Base-by-base conservation (phyloP, 2,888 invertebrate species). In the Sinentomon sp. region DNA sequence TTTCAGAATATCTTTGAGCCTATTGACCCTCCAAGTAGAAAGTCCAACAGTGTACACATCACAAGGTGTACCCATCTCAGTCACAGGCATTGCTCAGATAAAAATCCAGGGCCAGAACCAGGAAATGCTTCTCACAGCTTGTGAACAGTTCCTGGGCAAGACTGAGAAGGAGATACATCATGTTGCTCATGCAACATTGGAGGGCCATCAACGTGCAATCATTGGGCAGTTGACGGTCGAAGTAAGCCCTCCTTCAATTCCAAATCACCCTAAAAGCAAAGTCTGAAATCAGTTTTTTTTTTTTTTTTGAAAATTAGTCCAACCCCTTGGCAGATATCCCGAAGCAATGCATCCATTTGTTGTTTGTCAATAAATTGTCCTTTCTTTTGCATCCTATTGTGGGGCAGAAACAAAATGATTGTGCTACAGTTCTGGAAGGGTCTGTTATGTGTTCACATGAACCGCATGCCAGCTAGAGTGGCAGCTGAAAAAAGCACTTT, bases 191-290 rank as follows among this genome's bases (percentile, higher is more conserved):
- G 82, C 82, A 22, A 87, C 85, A 24, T 56, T 85, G 17, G 85
- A 87, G 56, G 83, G 85, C 32, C 85, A 87, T 51, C 85, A 87
- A 54, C 63, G 85, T 41, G 85, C 85, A 42, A 85, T 85, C 40
- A 87, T 87, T 85, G 85, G 85, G 19, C 80, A 80, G 40, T 85
- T 85, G 85, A 85, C 83, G 2, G 83, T 87, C 4, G 85, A 85
- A 57, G 62, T 62, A 50, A 41, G 42, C 36, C 17, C n/a, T 6
- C 9, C n/a, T 9, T 38, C n/a, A 24, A 17, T 37, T 26, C 23
- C 28, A 12, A n/a, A n/a, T n/a, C n/a, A n/a, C n/a, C n/a, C n/a
- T n/a, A n/a, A n/a, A n/a, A n/a, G n/a, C n/a, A n/a, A n/a, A n/a
- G n/a, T n/a, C n/a, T n/a, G n/a, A n/a, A n/a, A n/a, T n/a, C n/a